These are phyloP conservation scores for Cantharis flavilabris DNA, from an alignment of 2,888 invertebrate genomes.

Conservation along the genomic window DNA sequence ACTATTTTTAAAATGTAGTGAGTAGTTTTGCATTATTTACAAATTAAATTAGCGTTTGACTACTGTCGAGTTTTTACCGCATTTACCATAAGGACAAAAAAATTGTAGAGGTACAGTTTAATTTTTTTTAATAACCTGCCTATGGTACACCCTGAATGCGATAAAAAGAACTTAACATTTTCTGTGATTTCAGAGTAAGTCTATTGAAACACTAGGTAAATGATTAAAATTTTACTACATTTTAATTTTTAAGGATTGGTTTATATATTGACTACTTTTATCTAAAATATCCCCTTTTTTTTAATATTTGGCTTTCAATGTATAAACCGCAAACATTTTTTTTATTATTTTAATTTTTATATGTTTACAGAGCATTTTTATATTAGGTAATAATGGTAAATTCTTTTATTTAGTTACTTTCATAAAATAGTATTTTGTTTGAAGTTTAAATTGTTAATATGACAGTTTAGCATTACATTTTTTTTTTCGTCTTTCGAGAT, in stretches of 20 bases:
- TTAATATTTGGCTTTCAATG: constrained; percentile 1
- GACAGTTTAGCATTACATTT: constrained; percentile 7
- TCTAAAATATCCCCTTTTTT: neutral
- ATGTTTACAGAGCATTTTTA: constrained; percentile 52
- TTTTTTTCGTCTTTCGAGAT: neutral
- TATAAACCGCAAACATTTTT: constrained; percentile 20
- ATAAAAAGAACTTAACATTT: constrained; percentile 35
- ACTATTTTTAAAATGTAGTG: constrained; percentile 55
- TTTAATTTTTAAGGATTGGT: constrained; percentile 17
- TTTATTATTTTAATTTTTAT: constrained; percentile 51
- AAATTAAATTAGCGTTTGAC: constrained; percentile 15
- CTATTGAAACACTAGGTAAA: constrained; percentile 36
- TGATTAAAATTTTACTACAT: constrained; percentile 23
- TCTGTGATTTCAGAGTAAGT: constrained; percentile 37
- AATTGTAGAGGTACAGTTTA: neutral
- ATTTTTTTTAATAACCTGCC: neutral
- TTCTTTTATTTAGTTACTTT: constrained; percentile 40
- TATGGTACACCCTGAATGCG: constrained; percentile 18
- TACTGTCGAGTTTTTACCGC: constrained; percentile 9
- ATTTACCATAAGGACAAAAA: constrained; percentile 6
- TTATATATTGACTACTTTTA: constrained; percentile 11
- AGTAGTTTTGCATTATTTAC: constrained; percentile 49
- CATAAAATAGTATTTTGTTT: constrained; percentile 30
- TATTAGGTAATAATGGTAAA: constrained; percentile 50
- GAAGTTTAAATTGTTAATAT: constrained; percentile 3